Conservation (phyloP, 2,888 invertebrate genomes). For the Drosophila nr. fundita region DNA sequence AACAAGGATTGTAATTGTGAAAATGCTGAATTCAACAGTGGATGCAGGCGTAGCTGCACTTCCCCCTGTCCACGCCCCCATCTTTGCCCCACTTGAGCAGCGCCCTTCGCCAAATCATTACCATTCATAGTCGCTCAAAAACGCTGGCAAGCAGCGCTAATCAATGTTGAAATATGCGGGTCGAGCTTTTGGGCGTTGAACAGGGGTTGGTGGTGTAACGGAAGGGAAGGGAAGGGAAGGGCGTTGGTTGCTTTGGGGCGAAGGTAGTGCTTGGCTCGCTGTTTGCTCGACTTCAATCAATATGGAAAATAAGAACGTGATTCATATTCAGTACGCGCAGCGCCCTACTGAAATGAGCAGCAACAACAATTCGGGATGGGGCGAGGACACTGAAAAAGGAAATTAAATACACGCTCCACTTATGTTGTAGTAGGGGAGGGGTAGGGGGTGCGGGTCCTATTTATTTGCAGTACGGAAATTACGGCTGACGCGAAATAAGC, state of each 20-base stretch:
- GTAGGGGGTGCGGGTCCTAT: not conserved
- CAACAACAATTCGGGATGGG: constrained; percentile 15
- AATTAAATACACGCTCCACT: constrained; percentile 68
- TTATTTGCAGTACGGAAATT: constrained; percentile 62
- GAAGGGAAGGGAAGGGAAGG: no score
- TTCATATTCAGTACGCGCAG: constrained; percentile 73
- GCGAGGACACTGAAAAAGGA: constrained; percentile 44
- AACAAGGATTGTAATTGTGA: constrained; percentile 52
- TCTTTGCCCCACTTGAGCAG: not conserved
- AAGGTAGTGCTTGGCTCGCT: not conserved
- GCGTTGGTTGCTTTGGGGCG: not conserved
- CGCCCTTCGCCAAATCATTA: constrained; percentile 21
- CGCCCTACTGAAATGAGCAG: constrained; percentile 57
- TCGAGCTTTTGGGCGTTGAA: constrained; percentile 5
- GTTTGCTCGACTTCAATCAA: constrained; percentile 60
- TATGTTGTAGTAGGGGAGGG: not conserved
- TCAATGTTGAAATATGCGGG: constrained; percentile 54
- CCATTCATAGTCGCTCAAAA: constrained; percentile 43
- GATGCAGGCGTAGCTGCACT: constrained; percentile 18
- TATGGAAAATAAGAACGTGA: constrained; percentile 69
- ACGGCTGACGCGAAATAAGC: constrained; percentile 41
- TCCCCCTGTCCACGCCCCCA: not conserved
- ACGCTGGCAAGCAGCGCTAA: constrained; percentile 36
- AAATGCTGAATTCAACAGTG: constrained; percentile 28
- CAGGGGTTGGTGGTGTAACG: not conserved